Conservation (phyloP, 2,113 vertebrate species). For the Coptodon bakossiorum region DNA sequence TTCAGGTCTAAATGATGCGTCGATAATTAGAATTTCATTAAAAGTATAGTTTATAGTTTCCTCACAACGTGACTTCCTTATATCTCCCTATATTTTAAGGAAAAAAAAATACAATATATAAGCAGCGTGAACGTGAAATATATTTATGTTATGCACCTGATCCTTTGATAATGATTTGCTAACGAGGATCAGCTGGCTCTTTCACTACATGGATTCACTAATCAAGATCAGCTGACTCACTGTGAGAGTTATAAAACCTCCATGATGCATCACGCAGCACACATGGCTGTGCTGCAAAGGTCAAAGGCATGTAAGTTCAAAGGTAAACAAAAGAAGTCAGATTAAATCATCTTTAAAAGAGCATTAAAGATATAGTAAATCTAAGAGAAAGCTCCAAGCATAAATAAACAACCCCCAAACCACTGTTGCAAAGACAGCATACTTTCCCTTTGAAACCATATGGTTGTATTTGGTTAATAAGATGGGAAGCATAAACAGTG, state of each 20-base stretch:
- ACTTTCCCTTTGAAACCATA: background rate
- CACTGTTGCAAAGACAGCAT: background rate
- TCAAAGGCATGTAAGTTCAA: background rate
- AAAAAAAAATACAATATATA: background rate
- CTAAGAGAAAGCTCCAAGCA: background rate
- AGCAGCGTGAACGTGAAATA: background rate
- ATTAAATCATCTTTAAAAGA: background rate
- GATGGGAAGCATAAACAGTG: background rate
- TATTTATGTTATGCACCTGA: background rate
- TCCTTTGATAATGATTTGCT: background rate
- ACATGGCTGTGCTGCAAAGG: background rate
- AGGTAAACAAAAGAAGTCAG: background rate
- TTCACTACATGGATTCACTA: background rate
- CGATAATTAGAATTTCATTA: background rate
- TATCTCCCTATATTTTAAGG: background rate
- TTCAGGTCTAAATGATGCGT: background rate
- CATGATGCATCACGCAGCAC: background rate
- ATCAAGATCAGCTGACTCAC: background rate
- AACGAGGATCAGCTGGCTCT: background rate
- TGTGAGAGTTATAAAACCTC: background rate
- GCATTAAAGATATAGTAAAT: background rate
- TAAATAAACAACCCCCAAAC: background rate
- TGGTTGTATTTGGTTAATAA: background rate
- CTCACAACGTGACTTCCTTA: background rate
- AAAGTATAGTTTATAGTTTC: background rate